Percentiles rank a stretch among this genome's conserved stretches.
phyloP scores from a whole-genome alignment of 2,113 vertebrate species.

The Vulpes ferrilata region DNA sequence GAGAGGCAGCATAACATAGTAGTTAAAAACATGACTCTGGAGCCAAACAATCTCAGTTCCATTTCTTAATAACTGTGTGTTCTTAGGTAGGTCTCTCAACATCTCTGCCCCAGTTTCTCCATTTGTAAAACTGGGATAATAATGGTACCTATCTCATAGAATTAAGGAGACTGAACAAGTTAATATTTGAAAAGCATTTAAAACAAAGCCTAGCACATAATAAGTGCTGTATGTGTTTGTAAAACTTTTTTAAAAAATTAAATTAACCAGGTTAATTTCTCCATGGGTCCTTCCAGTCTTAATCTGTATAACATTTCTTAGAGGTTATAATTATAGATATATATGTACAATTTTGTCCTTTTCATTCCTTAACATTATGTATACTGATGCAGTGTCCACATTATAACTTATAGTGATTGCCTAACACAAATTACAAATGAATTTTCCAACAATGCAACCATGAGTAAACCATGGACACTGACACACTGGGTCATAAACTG shows the following conservation, averaged over 20 bases:
- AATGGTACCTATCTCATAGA: background rate
- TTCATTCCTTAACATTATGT: background rate
- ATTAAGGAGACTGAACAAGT: background rate
- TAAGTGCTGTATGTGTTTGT: slow-evolving; percentile 4
- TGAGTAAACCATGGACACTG: background rate
- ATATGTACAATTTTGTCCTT: slow-evolving; percentile 32
- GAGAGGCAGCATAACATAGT: background rate
- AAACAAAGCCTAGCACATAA: background rate
- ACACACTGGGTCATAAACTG: background rate
- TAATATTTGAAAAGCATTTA: slow-evolving; percentile 44
- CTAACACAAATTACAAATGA: slow-evolving; percentile 57
- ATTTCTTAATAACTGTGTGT: background rate
- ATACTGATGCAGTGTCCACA: background rate
- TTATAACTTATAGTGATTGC: slow-evolving; percentile 33
- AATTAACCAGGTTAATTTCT: slow-evolving; percentile 64
- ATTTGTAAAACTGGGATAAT: background rate
- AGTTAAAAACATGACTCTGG: slow-evolving; percentile 37
- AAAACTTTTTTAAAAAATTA: background rate
- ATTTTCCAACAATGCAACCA: background rate
- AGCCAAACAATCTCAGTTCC: slow-evolving; percentile 2
- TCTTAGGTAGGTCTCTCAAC: background rate
- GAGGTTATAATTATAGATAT: background rate
- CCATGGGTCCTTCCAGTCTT: slow-evolving; percentile 28
- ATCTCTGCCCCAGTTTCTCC: background rate
- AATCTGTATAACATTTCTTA: background rate